These are phyloP conservation scores for Gymnoscopelus braueri DNA, from an alignment of 2,797 vertebrate species.

Conservation along the genomic window DNA sequence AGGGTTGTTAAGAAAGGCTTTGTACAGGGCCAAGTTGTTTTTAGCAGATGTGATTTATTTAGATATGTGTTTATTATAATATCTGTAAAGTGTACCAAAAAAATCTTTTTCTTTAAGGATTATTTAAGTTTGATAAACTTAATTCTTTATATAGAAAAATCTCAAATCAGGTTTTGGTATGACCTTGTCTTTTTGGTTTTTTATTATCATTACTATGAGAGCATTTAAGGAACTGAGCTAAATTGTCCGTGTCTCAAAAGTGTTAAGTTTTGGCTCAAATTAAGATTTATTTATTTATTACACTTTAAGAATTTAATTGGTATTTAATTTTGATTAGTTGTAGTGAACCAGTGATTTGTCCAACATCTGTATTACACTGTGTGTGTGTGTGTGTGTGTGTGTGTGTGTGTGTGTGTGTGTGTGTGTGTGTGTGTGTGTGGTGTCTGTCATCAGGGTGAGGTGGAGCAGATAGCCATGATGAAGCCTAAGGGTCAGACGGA, in stretches of 20 bases:
- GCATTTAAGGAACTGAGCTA: slow-evolving; percentile 4
- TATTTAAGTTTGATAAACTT: neutral
- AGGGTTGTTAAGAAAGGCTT: neutral
- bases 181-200: slow-evolving; percentile 1
- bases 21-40: neutral
- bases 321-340: neutral
- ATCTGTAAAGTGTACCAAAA: too few species aligned
- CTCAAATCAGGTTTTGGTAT: slow-evolving; percentile 6
- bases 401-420: slow-evolving; percentile 1
- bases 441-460: slow-evolving; percentile 89
- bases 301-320: neutral
- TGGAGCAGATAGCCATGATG: slow-evolving; percentile 99
- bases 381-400: slow-evolving; percentile 24
- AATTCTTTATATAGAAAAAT: slow-evolving; percentile 2
- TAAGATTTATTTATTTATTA: neutral
- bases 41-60: neutral
- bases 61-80: neutral
- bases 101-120: slow-evolving; percentile 1
- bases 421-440: slow-evolving; percentile 25
- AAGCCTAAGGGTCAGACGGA: slow-evolving; percentile 96
- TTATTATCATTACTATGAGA: neutral
- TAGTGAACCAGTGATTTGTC: neutral
- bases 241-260: neutral
- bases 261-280: neutral
- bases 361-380: neutral